phyloP scores from a whole-genome alignment of 23 tunicate genomes.

The Halocynthia roretzi region DNA sequence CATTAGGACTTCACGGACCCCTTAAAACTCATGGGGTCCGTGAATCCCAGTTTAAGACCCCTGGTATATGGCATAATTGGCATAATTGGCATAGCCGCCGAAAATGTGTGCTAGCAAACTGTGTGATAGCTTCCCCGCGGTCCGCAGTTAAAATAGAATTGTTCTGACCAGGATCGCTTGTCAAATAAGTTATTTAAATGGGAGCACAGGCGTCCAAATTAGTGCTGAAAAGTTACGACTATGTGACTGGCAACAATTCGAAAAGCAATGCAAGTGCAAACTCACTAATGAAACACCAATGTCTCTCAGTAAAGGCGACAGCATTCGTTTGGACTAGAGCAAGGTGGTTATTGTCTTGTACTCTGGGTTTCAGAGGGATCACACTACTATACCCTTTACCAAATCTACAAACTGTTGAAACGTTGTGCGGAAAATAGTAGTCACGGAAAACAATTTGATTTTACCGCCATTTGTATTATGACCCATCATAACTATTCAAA shows the following conservation, averaged over 20 bases:
- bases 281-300: slow-evolving; percentile 1
- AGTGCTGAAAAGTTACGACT: slow-evolving; percentile 12
- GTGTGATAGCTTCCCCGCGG: too few relatives aligned
- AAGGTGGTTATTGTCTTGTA: neutral
- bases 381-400: neutral
- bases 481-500: too few relatives aligned
- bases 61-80: too few relatives aligned
- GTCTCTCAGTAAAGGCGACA: slow-evolving; percentile 11
- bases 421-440: neutral
- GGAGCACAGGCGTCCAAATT: slow-evolving; percentile 16
- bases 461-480: too few relatives aligned
- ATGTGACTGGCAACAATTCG: slow-evolving; percentile 16
- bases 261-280: neutral
- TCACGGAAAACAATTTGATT: neutral
- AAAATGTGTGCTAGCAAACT: too few relatives aligned
- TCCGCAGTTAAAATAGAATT: too few relatives aligned
- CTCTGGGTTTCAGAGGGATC: neutral
- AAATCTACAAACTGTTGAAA: neutral
- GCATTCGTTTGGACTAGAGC: slow-evolving; percentile 22
- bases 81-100: too few relatives aligned
- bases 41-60: too few relatives aligned
- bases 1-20: too few relatives aligned
- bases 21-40: too few relatives aligned
- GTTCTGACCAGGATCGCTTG: too few relatives aligned
- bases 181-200: neutral